Evolutionary conservation across 2,888 invertebrate genomes (phyloP).

Genomic region (Drosophila crucigera): DNA sequence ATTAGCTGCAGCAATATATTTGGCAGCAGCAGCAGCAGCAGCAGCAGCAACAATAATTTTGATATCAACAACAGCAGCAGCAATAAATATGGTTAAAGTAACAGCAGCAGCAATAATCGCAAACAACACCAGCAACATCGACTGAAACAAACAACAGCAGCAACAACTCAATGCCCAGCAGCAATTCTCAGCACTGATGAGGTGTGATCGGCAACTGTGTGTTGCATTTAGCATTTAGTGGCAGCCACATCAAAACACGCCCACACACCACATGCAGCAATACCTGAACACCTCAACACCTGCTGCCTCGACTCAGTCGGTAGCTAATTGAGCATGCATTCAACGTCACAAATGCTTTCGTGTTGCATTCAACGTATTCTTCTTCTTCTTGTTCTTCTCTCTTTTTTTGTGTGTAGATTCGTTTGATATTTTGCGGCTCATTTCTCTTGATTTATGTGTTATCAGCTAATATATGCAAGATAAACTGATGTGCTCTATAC

Average conservation of each 20-base stretch:
- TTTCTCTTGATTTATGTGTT: conserved; percentile 38
- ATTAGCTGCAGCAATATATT: conserved; percentile 2
- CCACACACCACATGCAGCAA: neutral
- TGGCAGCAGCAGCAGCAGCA: neutral
- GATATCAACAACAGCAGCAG: neutral
- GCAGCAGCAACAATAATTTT: neutral
- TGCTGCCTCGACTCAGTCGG: neutral
- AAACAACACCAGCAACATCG: neutral
- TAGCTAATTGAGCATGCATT: conserved; percentile 9
- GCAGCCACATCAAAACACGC: conserved; percentile 1
- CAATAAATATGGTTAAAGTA: neutral
- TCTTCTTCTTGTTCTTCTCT: neutral
- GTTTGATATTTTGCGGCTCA: neutral
- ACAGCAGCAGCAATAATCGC: neutral
- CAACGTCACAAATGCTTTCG: conserved; percentile 7
- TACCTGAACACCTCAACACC: neutral
- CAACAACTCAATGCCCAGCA: neutral
- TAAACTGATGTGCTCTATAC: conserved; percentile 34
- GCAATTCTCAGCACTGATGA: neutral
- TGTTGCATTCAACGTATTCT: neutral
- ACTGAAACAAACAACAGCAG: neutral
- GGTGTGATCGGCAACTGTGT: neutral
- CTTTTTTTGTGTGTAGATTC: neutral
- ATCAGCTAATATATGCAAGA: conserved; percentile 50
- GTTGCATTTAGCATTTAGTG: neutral